Base-by-base conservation (phyloP, 2,797 vertebrate species). In the Acomys russatus region DNA sequence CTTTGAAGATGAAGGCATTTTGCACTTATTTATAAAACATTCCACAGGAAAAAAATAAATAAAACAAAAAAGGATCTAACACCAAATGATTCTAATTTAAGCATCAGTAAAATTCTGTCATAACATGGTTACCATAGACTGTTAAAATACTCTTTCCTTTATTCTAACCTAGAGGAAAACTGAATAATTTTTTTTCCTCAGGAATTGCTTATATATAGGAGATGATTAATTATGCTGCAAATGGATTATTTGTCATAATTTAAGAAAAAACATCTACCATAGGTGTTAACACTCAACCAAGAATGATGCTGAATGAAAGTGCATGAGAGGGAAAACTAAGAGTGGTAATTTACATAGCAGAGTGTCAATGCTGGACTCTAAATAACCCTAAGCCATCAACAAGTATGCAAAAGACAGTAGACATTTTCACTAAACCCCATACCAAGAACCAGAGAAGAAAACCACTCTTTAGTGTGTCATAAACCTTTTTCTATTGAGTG, bases 1-100 rank as follows among this genome's bases (percentile, higher is more conserved):
- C 56, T 94, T 64, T 88, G 73, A 92, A 94, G 49, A 64, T 88
- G 78, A 74, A 91, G 76, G 35, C 35, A 11, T 61, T 93, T 49
- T 93, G 8, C 70, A 86, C 74, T 92, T 73, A 83, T 59, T 66
- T 4, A 71, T 66, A 66, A 94, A 66, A 89, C 68, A 82, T 92
- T 85, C 44, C 78, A 73, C 20, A 74, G 73, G 33, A 90, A 80
- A 14, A 66, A 59, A 59, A n/a, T n/a, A 88, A 30, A 30, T 0
- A 64, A 61, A 91, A 85, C 10, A 78, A 89, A 91, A 49, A 78
- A 73, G 28, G 64, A 78, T 92, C 78, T 23, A 79, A 74, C 85
- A 68, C 11, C 4, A 66, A 95, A 94, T 66, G 17, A 71, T 77
- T 73, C 23, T 78, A 94, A 92, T 66, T 85, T 9, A 6, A 85